Evolutionary conservation across 2,797 vertebrate genomes (phyloP).

Genomic region (Sylvilagus floridanus): DNA sequence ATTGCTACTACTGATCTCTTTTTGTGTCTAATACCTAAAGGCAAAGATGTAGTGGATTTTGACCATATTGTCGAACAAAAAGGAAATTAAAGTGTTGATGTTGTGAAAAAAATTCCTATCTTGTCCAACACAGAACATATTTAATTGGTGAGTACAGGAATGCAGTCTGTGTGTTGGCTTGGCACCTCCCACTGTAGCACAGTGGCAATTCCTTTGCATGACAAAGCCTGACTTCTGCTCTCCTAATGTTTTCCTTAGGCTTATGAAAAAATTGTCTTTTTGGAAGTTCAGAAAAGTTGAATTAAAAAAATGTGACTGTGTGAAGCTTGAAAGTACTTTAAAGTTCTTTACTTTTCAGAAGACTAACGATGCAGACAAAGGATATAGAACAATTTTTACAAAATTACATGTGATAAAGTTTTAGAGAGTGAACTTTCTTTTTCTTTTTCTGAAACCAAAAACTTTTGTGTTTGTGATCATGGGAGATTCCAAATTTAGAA

Average conservation of each 20-base stretch:
- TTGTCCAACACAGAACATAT: slow-evolving; percentile 38
- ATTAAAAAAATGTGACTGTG: neutral
- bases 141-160: slow-evolving; percentile 39
- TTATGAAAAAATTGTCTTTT: neutral
- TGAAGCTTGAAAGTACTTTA: neutral
- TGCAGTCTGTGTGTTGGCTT: slow-evolving; percentile 14
- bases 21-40: slow-evolving; percentile 43
- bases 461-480: neutral
- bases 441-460: neutral
- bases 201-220: slow-evolving; percentile 9
- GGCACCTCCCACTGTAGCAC: neutral
- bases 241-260: neutral
- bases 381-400: neutral
- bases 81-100: slow-evolving; percentile 41
- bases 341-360: slow-evolving; percentile 24
- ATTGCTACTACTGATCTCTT: neutral
- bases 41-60: slow-evolving; percentile 52
- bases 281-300: neutral
- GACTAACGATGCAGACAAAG: neutral
- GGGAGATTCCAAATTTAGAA: slow-evolving; percentile 18
- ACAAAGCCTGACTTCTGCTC: slow-evolving; percentile 14
- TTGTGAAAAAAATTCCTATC: slow-evolving; percentile 18
- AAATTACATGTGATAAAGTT: slow-evolving; percentile 14
- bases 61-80: neutral
- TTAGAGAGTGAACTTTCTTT: slow-evolving; percentile 43